Evolutionary conservation across 2,888 invertebrate species (phyloP), one percentile per base, ranked within the genome.

Genomic region (Nipponacmea schrenckii): DNA sequence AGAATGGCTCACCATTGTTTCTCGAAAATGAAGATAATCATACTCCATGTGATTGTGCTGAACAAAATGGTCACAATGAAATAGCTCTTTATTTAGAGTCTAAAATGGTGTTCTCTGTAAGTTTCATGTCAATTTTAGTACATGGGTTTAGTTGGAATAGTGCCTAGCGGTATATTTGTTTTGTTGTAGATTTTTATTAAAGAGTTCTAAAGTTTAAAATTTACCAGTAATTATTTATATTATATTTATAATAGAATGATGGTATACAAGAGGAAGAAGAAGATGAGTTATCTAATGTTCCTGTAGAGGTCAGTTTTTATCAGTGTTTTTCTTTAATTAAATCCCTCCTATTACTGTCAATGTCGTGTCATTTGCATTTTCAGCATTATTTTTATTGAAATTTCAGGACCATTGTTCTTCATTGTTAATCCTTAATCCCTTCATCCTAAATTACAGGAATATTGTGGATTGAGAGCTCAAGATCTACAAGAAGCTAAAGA

Each of bases 401-500:
- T 39, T 8, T 39, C 10, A 39, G 8, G 39, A 39, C 8, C 10
- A 39, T 39, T 10, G 39, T 39, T 8, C 39, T 39, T n/a, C n/a
- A n/a, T n/a, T n/a, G n/a, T n/a, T n/a, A n/a, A n/a, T n/a, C n/a
- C n/a, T n/a, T n/a, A n/a, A n/a, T n/a, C n/a, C n/a, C n/a, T n/a
- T n/a, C n/a, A n/a, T n/a, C n/a, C n/a, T n/a, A n/a, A 8, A 27
- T 70, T 70, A 8, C 78, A 88, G 84, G 85, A 85, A 67, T 88
- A 88, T 79, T 86, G 86, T 74, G 93, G 93, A 7, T 86, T 93
- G 71, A 87, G 92, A 70, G 92, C 92, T 73, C 93, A 93, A 86
- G 93, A 93, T 83, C 88, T 93, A 48, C 93, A 93, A 83, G 93
- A 93, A 86, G 92, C 92, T 48, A 93, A 93, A 86, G 93, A 93